Evolutionary conservation across 64 coral and sea anemone species (phyloP), one percentile per base, ranked within the genome.

Genomic region (Cladopsammia gracilis): DNA sequence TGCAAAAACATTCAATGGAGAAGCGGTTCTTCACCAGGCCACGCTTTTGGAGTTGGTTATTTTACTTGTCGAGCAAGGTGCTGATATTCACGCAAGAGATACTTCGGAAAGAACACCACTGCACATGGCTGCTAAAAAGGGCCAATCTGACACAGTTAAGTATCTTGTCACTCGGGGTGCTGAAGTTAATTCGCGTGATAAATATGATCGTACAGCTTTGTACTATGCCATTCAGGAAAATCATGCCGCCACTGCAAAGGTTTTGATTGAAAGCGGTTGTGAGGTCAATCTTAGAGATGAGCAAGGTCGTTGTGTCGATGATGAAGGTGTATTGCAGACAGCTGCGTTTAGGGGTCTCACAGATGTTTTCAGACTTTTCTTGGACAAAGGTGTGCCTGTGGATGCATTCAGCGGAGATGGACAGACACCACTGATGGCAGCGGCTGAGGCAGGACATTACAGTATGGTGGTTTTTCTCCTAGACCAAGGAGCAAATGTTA

Each of bases 191-290:
- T 53, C 73, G 50, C 18, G 48, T 6, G 73, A 76, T 42, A 6
- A 76, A 49, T 4, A 51, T 20, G 73, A 46, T 8, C 19, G 20
- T 9, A 20, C 16, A 50, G 46, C 73, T 16, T 51, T 76, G 16
- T 76, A 76, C 18, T 76, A 76, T 76, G 73, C 73, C 20, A 48
- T 76, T 4, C 13, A 51, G 7, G 73, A 50, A 49, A 42, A 42
- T 9, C 73, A 76, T 9, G 73, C 48, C 50, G 3, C 73, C 20
- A 20, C 73, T 4, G 73, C 46, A 11, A 76, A 76, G 19, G 46
- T 76, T 51, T 46, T 76, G 73, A 49, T 76, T 76, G 73, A 76
- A 16, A 76, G 16, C 20, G 73, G 73, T 48, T 18, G 73, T 16
- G 8, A 76, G 2, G 5, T 42, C 9, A 49, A 18, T 48, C 73